A percentile compares a stretch with the other conserved stretches of the same genome.
Conservation (phyloP, 2,797 vertebrate genomes). For the Iguana delicatissima region DNA sequence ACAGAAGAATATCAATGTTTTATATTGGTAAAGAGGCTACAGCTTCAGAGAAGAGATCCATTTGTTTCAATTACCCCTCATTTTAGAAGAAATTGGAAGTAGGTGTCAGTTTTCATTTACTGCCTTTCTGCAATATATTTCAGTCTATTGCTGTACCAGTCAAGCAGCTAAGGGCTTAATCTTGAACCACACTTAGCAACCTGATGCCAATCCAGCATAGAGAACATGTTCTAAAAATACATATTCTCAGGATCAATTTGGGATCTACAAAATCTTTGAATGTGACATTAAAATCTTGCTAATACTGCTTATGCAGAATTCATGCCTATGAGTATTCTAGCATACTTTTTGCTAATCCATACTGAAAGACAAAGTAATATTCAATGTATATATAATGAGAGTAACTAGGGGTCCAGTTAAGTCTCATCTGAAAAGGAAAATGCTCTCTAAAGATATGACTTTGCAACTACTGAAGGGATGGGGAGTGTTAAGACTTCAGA, state of each 20-base stretch:
- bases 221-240: not conserved
- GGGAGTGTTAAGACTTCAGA: not conserved
- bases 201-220: not conserved
- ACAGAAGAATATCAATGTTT: not conserved
- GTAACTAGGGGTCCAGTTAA: not conserved
- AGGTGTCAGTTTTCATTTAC: slow-evolving; percentile 5
- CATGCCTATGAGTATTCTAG: not conserved
- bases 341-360: not conserved
- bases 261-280: not conserved
- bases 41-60: not conserved
- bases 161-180: not conserved
- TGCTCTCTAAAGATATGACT: not conserved
- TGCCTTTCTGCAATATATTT: slow-evolving; percentile 2
- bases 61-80: slow-evolving; percentile 1
- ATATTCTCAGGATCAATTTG: not conserved
- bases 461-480: not conserved
- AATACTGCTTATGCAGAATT: not conserved
- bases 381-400: not conserved
- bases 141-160: not conserved
- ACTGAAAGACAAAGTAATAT: not conserved
- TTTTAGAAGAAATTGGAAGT: slow-evolving; percentile 1
- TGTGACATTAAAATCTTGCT: not conserved
- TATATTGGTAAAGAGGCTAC: not conserved
- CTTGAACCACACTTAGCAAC: not conserved
- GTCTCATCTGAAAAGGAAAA: not conserved